Evolutionary conservation across 1,140 invertebrate species (phyloP).

Genomic region (Drosophila paulistorum): DNA sequence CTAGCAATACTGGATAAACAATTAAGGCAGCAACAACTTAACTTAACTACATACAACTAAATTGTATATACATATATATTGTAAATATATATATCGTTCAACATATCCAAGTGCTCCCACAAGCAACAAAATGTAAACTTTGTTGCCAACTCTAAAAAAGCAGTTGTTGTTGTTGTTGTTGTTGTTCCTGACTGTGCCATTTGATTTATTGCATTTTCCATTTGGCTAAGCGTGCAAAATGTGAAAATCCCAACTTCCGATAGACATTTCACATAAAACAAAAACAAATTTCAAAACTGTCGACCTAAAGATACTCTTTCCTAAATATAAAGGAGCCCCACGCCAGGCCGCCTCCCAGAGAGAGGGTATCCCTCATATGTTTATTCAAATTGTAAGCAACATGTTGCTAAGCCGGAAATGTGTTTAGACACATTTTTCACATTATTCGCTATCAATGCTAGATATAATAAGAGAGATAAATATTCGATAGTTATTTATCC

Average conservation of each 20-base stretch:
- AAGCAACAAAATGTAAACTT: constrained; percentile 23
- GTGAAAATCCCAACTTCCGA: constrained; percentile 62
- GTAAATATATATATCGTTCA: not conserved
- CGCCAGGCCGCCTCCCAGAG: not conserved
- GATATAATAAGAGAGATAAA: not conserved
- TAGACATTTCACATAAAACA: constrained; percentile 35
- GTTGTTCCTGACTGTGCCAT: constrained; percentile 33
- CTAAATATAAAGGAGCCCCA: no score
- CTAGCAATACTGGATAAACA: constrained; percentile 31
- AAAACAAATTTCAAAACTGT: constrained; percentile 17
- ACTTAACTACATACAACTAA: constrained; percentile 18
- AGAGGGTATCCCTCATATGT: not conserved
- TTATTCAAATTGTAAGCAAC: constrained; percentile 43
- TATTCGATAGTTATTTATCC: not conserved
- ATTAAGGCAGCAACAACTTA: constrained; percentile 40
- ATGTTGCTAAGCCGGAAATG: constrained; percentile 17
- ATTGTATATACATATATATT: not conserved
- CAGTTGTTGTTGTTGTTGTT: constrained; percentile 37
- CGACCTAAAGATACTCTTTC: not conserved
- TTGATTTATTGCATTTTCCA: constrained; percentile 59
- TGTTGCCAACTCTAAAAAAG: constrained; percentile 51
- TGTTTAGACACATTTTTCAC: not conserved
- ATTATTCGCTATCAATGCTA: not conserved
- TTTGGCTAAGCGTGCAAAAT: constrained; percentile 59
- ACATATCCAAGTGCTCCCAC: constrained; percentile 7